These are phyloP conservation scores for Myiozetetes cayanensis DNA, from an alignment of 2,113 vertebrate species.

Conservation along the genomic window DNA sequence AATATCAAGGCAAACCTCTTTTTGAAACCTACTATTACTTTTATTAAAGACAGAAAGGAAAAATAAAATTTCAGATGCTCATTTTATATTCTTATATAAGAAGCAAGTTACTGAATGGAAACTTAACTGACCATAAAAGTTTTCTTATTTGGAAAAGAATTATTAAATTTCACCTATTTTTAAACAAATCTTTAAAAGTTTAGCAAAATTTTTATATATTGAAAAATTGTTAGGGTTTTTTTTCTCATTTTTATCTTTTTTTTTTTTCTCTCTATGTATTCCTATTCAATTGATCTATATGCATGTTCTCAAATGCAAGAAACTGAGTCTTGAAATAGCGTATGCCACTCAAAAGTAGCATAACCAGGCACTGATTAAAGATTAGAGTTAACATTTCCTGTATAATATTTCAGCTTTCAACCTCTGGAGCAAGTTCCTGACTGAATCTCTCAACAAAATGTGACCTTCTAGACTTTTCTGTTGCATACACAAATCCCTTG, in stretches of 20 bases:
- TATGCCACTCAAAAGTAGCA: background rate
- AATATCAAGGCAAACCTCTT: background rate
- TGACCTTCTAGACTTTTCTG: background rate
- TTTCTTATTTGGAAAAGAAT: background rate
- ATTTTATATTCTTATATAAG: background rate
- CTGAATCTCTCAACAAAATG: background rate
- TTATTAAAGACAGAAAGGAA: background rate
- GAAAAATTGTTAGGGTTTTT: background rate
- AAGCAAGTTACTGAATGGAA: background rate
- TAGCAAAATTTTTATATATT: background rate
- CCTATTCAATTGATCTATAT: background rate
- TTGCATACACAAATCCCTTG: rapidly evolving
- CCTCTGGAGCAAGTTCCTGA: background rate
- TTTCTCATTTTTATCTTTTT: background rate
- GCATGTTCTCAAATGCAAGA: background rate
- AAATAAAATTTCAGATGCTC: background rate
- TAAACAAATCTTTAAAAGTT: background rate
- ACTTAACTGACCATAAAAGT: background rate
- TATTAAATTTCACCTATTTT: background rate
- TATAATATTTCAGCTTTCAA: background rate
- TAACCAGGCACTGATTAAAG: background rate
- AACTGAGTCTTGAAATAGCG: background rate
- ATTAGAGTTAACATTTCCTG: background rate
- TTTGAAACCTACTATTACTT: background rate
- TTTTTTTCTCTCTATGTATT: background rate